Evolutionary conservation across 37 sponge, comb jelly and placozoan species (phyloP).

Genomic region (Corticium candelabrum): DNA sequence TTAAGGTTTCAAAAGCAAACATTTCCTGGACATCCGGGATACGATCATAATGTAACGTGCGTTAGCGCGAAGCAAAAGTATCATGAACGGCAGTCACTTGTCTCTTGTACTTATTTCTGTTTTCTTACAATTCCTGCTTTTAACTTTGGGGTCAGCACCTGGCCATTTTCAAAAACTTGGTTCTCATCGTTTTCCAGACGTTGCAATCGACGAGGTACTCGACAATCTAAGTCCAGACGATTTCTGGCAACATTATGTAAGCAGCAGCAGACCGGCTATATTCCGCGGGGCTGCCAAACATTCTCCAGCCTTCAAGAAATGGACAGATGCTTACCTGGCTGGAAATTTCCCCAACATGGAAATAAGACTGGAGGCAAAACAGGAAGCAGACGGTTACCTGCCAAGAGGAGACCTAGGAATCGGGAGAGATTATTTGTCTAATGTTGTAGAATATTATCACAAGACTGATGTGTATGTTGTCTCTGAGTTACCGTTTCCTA

Average conservation of each 20-base stretch:
- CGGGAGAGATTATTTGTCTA: not conserved
- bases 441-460: not conserved
- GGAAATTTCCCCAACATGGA: not conserved
- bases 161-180: not conserved
- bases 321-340: not conserved
- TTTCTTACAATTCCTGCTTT: no score
- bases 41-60: no score
- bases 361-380: not conserved
- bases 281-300: constrained; percentile 5
- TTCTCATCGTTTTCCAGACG: not conserved
- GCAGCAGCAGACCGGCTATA: not conserved
- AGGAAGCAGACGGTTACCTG: not conserved
- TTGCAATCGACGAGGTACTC: constrained; percentile 2
- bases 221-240: not conserved
- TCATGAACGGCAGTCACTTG: no score
- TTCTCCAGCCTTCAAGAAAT: not conserved
- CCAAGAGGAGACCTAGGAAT: not conserved
- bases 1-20: no score
- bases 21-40: no score
- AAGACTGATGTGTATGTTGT: not conserved
- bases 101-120: no score
- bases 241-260: not conserved
- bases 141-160: no score
- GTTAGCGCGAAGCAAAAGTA: no score
- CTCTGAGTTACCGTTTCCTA: constrained; percentile 6